Base-by-base conservation (phyloP, 2,888 invertebrate genomes). In the Amphipyra tragopoginis region DNA sequence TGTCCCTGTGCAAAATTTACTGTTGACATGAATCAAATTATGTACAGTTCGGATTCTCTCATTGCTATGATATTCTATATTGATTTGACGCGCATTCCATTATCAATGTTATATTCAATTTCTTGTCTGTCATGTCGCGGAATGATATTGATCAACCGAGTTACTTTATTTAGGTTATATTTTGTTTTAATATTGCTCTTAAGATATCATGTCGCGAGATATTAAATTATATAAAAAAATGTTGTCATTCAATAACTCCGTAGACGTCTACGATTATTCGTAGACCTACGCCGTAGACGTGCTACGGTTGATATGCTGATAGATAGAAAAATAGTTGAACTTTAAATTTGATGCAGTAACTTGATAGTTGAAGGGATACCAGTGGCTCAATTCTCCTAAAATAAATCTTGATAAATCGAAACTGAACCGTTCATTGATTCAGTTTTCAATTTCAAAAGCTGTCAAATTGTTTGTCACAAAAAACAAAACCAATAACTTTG, bases 1-100 rank as follows among this genome's bases (percentile, higher is more conserved):
- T 60, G 67, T 62, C 53, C 40, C 69, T 71, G 65, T 67, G 64
- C 72, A 53, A 64, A 74, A 78, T 76, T 74, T 74, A 66, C 63
- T 61, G 72, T 67, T 65, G 72, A 65, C 73, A 67, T 49, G 63
- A 75, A 77, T 77, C 68, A 72, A 67, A 73, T 77, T 75, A 65
- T 57, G 51, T 70, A 55, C 58, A 49, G 62, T 33, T 53, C 49
- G 67, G 50, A 63, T 72, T 71, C 67, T 42, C 48, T 66, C 67
- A 71, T 71, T 66, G 38, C 42, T 47, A 57, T 56, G 44, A 54
- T 54, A 60, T n/a, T n/a, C 40, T 54, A 43, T 75, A 73, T 76
- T 65, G 74, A 76, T 75, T 70, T 33, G 13, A 43, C 33, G 9
- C 38, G 44, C 14, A 45, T 42, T 14, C 51, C 47, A 67, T 43